A percentile compares a stretch with the other conserved stretches of the same genome.
Conservation (phyloP, 2,797 vertebrate genomes). For the Hemibagrus guttatus region DNA sequence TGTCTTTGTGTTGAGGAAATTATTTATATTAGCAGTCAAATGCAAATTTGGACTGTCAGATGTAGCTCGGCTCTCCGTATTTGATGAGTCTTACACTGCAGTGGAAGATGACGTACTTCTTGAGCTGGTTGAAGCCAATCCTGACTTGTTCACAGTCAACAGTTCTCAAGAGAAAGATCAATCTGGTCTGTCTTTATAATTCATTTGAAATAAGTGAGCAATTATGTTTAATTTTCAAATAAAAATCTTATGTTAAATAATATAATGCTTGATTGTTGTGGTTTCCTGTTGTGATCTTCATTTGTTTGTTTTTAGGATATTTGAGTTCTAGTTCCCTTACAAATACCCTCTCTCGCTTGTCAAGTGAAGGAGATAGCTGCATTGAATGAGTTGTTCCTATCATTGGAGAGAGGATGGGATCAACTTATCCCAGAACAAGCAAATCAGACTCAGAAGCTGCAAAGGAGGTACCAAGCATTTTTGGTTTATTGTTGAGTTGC, state of each 20-base stretch:
- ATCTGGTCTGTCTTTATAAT: neutral
- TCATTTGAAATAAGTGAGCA: neutral
- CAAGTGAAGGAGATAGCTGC: too few relatives aligned
- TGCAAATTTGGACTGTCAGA: neutral
- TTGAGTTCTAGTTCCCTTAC: too few relatives aligned
- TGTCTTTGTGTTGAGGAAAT: neutral
- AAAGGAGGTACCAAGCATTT: too few relatives aligned
- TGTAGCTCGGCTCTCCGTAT: neutral
- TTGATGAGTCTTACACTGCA: neutral
- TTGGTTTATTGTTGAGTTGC: too few relatives aligned
- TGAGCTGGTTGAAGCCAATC: neutral
- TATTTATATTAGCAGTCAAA: constrained; percentile 1
- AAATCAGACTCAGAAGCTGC: too few relatives aligned
- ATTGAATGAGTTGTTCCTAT: too few relatives aligned
- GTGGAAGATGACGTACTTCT: neutral
- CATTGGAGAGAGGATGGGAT: too few relatives aligned
- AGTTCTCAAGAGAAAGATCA: neutral
- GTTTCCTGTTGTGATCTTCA: neutral
- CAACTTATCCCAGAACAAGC: neutral
- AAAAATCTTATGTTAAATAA: neutral
- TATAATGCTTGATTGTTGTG: too few relatives aligned
- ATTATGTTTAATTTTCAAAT: neutral
- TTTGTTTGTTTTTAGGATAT: neutral
- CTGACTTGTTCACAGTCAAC: neutral
- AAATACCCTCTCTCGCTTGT: too few relatives aligned